Evolutionary conservation across 2,888 invertebrate genomes (phyloP), one percentile per base, ranked within the genome.

Genomic region (Blastobasis lacticolella): DNA sequence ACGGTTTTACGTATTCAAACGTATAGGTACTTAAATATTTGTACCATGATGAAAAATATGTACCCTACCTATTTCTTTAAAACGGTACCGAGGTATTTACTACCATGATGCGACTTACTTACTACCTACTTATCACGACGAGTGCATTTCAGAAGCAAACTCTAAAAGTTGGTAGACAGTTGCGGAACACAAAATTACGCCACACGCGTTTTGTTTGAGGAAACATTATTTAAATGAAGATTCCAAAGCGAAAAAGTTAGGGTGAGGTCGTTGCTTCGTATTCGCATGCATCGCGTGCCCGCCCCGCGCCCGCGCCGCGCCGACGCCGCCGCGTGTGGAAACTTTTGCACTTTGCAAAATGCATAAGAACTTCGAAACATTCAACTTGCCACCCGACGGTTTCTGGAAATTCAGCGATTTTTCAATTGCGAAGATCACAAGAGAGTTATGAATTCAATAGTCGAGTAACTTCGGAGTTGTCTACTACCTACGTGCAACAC

Each of bases 331-430:
- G 69, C 70, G 73, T 71, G 72, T 67, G 64, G 66, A 67, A 81
- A 81, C 81, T 82, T 83, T 78, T 75, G 73, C 76, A 78, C 74
- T 80, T 80, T 78, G 74, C 77, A 73, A 79, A 81, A 81, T 80
- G 78, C 76, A 78, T 75, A 77, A 74, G 75, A 81, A 78, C 66
- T 79, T 77, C 63, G 69, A 66, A 75, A 72, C 72, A 72, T 72
- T 69, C 67, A 68, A 66, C 65, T 60, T 60, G 60, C 59, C 63
- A 71, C 67, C 65, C 64, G 64, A 64, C 67, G 69, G 61, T 69
- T 62, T 40, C 40, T 9, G 4, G 40, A 9, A 40, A 40, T 40
- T 40, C 40, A 40, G 40, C 9, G 40, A 40, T 6, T 40, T 40
- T 6, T 40, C 23, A 23, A 23, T 23, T 23, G 23, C 23, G 23